Base-by-base conservation (phyloP, 2,113 vertebrate species). In the Rafetus swinhoei region DNA sequence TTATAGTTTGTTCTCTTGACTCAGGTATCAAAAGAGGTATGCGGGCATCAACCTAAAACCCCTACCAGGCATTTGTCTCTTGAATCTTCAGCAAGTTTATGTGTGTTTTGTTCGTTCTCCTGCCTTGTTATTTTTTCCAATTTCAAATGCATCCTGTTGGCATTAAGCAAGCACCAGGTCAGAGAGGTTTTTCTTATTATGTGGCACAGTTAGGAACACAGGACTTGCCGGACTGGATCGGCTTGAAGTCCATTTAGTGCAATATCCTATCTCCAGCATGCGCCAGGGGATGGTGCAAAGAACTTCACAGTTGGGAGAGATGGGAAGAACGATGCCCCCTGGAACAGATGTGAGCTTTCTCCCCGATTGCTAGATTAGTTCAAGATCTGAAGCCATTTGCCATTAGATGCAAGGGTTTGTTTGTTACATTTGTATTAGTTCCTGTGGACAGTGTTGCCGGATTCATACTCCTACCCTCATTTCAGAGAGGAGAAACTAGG, bases 1-100 rank as follows among this genome's bases (percentile, higher is more conserved):
- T 94, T 96, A 55, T 39, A 81, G 10, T 82, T 22, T 14, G 19
- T 62, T 90, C 88, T 91, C 56, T 89, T 90, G 80, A 45, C 81
- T 86, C 22, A 53, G 16, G 80, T 53, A 4, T n/a, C 72, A n/a
- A 87, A 79, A 62, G 85, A 80, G 89, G 27, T 14, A 13, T 0
- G 0, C 60, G 59, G 2, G 69, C 50, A 1, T 35, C 79, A 59
- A 21, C 85, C 14, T 4, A 79, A 10, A 69, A 1, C 45, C 84
- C n/a, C 6, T 25, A 0, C 1, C 3, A 80, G 9, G 27, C 82
- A 3, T 22, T 2, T 1, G 0, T 24, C 90, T 85, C 88, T 35
- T 0, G 5, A 86, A 87, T 56, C 88, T 7, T 7, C 60, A 60
- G 10, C 9, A 18, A 15, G 24, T 27, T 39, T 65, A 62, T 3